Base-by-base conservation (phyloP, 2,113 vertebrate genomes). In the Typhlomys cinereus region DNA sequence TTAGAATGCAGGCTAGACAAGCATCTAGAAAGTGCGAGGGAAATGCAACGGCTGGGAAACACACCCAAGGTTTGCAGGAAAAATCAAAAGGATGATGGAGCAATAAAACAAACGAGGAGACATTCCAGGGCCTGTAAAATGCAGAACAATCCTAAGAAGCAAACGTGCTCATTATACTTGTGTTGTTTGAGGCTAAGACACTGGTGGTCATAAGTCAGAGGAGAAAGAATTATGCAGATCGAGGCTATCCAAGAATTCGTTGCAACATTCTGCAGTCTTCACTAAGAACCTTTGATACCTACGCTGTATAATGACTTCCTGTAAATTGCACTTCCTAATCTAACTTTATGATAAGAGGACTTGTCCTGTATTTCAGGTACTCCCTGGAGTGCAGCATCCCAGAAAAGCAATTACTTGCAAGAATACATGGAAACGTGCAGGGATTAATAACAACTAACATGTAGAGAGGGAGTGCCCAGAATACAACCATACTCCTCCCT, bases 281-380 rank as follows among this genome's bases (percentile, higher is more conserved):
- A 27, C 71, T 76, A 61, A 52, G 75, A 67, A 69, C 61, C 61
- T 90, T 57, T 89, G 91, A 75, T 87, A 88, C 31, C 91, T 50
- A 7, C 14, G 25, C 71, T 54, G 44, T 59, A 14, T 52, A 87
- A 94, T 21, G 69, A 62, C n/a, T 89, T 91, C 64, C 96, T 89
- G 80, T 93, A 95, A 96, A 96, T 96, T 94, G 96, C 92, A 96
- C 87, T 85, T 92, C 75, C 96, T 94, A 89, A 94, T 93, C 96
- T 96, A 93, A 93, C 91, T 96, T 93, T 91, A 93, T 78, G 94
- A 93, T 92, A 95, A 95, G 84, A 94, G 67, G 44, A 34, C 71
- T 82, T 34, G 64, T 85, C 95, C 96, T 93, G 39, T 93, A 92
- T 94, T 92, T 96, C 94, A 94, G 94, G 59, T 50, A 94, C 74